Conservation (phyloP, 2,797 vertebrate species). For the Sitta carolinensis region DNA sequence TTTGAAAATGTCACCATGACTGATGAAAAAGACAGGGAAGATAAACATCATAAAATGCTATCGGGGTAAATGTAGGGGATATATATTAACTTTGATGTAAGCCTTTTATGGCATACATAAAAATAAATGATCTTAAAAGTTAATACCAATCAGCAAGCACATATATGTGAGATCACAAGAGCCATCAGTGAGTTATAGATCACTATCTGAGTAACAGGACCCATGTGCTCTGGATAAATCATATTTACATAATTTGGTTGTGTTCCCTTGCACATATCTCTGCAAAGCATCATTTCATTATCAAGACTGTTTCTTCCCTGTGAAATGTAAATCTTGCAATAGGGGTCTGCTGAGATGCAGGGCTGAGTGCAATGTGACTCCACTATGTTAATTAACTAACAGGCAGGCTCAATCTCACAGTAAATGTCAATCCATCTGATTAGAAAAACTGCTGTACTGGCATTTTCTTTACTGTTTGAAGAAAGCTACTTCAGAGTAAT, state of each 20-base stretch:
- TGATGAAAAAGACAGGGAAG: background rate
- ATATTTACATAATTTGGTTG: constrained; percentile 40
- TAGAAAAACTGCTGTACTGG: background rate
- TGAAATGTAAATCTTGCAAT: constrained; percentile 53
- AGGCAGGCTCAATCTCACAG: constrained; percentile 7
- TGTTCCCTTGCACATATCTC: background rate
- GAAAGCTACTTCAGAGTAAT: background rate
- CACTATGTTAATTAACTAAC: background rate
- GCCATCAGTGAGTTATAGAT: constrained; percentile 9
- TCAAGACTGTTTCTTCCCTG: constrained; percentile 9
- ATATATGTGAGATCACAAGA: constrained; percentile 28
- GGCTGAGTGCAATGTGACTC: background rate
- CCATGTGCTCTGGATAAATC: background rate
- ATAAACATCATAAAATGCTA: background rate
- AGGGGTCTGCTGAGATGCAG: background rate
- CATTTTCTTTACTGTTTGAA: constrained; percentile 9
- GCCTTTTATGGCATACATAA: constrained; percentile 42
- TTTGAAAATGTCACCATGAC: background rate
- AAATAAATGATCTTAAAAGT: constrained; percentile 16
- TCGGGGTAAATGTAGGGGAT: background rate
- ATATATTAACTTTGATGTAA: constrained; percentile 36
- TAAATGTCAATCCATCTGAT: constrained; percentile 19
- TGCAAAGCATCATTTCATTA: constrained; percentile 47
- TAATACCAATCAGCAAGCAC: background rate
- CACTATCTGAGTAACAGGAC: background rate